Evolutionary conservation across 2,888 invertebrate genomes (phyloP).

Genomic region (Adelphocoris suturalis): DNA sequence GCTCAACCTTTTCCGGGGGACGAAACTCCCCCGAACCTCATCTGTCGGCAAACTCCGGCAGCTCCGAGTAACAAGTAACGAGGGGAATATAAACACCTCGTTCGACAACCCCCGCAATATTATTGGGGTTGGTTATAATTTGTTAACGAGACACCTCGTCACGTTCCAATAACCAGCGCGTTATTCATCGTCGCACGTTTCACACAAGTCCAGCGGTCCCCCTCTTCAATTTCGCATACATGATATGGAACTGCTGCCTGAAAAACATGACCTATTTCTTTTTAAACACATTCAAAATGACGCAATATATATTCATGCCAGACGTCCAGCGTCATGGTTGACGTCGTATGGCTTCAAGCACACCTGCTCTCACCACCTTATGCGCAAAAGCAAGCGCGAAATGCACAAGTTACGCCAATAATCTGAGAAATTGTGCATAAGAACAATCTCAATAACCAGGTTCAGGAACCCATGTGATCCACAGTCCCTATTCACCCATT

Average conservation of each 20-base stretch:
- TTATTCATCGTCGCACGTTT: not conserved
- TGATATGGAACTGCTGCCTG: no score
- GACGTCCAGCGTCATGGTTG: not conserved
- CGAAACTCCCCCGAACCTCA: not conserved
- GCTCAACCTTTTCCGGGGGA: not conserved
- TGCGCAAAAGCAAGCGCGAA: no score
- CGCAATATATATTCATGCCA: no score
- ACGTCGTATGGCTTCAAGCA: not conserved
- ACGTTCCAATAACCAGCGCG: not conserved
- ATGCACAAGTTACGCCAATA: no score
- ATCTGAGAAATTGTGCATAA: no score
- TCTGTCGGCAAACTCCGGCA: not conserved
- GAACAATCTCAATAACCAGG: no score
- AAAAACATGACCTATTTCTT: no score
- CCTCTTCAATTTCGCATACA: no score
- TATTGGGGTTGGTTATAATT: not conserved
- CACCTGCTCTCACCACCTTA: no score
- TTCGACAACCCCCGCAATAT: not conserved
- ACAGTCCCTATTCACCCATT: no score
- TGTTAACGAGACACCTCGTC: not conserved
- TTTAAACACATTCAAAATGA: no score
- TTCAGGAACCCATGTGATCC: no score
- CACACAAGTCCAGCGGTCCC: not conserved
- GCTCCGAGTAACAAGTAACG: not conserved
- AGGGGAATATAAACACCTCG: slow-evolving; percentile 26